phyloP scores from a whole-genome alignment of 2,113 vertebrate genomes.

The Passer domesticus region DNA sequence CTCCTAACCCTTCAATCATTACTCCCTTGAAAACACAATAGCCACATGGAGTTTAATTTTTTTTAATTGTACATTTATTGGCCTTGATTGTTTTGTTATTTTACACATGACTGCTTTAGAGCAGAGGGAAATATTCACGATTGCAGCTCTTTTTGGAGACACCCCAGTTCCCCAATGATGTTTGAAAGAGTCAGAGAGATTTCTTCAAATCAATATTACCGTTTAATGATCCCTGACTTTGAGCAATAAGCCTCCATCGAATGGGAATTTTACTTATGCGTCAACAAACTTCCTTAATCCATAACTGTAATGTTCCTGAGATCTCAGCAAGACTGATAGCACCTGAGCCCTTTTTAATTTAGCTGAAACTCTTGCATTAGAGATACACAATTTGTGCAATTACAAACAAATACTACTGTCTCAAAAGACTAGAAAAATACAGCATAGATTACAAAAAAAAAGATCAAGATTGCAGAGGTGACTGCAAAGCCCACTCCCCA shows the following conservation, averaged over 20 bases:
- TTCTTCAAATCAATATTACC: background rate
- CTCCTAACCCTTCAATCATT: background rate
- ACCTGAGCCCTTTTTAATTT: background rate
- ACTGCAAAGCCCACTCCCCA: background rate
- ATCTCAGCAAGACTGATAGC: background rate
- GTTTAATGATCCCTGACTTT: background rate
- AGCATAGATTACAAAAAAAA: background rate
- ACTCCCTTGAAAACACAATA: background rate
- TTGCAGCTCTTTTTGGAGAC: background rate
- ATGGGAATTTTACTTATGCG: accelerated
- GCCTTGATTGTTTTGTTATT: background rate
- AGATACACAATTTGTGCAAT: background rate
- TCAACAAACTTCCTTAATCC: background rate
- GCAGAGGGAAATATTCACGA: background rate
- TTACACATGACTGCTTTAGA: background rate
- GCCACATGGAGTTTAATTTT: background rate
- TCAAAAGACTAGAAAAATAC: background rate
- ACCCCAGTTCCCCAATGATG: background rate
- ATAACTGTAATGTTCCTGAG: background rate
- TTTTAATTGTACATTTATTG: background rate
- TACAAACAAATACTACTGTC: background rate
- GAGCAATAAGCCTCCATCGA: background rate
- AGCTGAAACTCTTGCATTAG: background rate
- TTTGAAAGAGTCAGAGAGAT: background rate
- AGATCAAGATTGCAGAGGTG: background rate